Base-by-base conservation (phyloP, 2,888 invertebrate species). In the Ashinkailepas kermadecensis region DNA sequence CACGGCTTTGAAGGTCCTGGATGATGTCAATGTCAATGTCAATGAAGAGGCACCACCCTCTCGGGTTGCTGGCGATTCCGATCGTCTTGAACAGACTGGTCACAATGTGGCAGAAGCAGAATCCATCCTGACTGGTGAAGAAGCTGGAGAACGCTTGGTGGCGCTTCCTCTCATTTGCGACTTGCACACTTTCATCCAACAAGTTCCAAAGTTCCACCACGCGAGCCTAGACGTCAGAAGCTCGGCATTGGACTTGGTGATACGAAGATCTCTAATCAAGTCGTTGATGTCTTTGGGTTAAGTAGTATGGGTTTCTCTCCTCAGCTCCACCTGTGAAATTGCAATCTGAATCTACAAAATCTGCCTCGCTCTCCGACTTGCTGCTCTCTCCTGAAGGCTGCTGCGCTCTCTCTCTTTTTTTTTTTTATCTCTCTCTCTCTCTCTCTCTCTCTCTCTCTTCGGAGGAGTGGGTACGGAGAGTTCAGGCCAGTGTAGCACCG, bases 21-120 rank as follows among this genome's bases (percentile, higher is more conserved):
- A 70, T 70, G 81, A 83, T 39, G 39, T 39, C 39, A 39, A 39
- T 39, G 39, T 39, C 39, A 62, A 67, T 70, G 78, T 83, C 83
- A 23, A 82, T 83, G 80, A 83, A 83, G 23, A 83, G 83, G 15
- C 67, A 39, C 80, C 64, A 82, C 21, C 82, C 81, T 54, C 54
- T 62, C 21, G 21, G 54, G 4, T 81, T 58, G 39, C 65, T 3
- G 2, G 15, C 13, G 80, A 62, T 80, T 21, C 81, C 80, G 21
- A 81, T 13, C 15, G 81, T 57, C 65, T 81, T 6, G 13, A 81
- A 58, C 23, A 81, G 80, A 54, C 81, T 39, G 21, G 13, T 10
- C 15, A 64, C 74, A 80, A 67, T 80, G 80, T 80, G 57, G 80
- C 67, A 80, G 70, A 80, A 80, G 80, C 70, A 80, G 18, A 3